Percentiles rank a stretch among this genome's conserved stretches.
Evolutionary conservation across 37 sponge, comb jelly and placozoan species (phyloP).

Genomic region (Oscarella lobularis): DNA sequence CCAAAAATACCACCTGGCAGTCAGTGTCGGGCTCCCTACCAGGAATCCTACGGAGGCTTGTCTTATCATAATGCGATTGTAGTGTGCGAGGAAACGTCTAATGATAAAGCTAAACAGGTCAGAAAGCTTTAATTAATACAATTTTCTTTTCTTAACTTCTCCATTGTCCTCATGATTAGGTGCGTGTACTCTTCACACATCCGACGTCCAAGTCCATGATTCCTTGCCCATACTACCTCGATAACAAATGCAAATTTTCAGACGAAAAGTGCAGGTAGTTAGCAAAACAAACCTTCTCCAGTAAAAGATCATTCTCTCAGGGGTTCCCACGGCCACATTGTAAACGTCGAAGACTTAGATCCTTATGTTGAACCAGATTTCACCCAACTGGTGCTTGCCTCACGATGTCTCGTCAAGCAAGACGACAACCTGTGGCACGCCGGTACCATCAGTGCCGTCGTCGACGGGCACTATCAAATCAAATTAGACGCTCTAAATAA

Average conservation of each 20-base stretch:
- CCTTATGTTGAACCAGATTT: background rate
- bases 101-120: too few species aligned
- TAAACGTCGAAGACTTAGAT: background rate
- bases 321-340: background rate
- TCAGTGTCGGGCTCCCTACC: background rate
- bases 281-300: background rate
- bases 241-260: background rate
- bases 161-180: too few species aligned
- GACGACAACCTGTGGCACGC: background rate
- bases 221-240: background rate
- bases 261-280: background rate
- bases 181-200: background rate
- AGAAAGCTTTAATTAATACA: too few species aligned
- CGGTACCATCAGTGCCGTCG: background rate
- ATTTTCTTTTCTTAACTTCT: too few species aligned
- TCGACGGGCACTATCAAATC: background rate
- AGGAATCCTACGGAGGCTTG: background rate
- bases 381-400: background rate
- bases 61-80: background rate
- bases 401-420: background rate
- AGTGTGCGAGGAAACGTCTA: background rate
- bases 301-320: background rate
- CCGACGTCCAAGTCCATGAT: background rate
- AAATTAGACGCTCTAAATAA: background rate
- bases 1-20: too few species aligned